A percentile compares a stretch with the other conserved stretches of the same genome.
phyloP scores from a whole-genome alignment of 2,113 vertebrate species.

The Callithrix jacchus region DNA sequence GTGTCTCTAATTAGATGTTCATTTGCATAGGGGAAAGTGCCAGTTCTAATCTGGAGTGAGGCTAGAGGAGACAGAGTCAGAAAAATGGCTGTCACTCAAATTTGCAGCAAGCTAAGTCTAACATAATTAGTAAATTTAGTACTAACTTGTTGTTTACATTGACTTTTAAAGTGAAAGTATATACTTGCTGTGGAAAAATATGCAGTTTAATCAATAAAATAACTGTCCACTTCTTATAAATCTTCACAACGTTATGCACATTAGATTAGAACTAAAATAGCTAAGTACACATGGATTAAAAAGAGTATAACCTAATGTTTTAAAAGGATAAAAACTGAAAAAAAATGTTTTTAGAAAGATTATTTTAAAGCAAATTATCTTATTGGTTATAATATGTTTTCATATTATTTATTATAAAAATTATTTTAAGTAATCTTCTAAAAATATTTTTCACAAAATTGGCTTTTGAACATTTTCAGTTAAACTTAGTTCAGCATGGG shows the following conservation, averaged over 20 bases:
- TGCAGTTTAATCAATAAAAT: constrained; percentile 40
- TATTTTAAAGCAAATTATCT: neutral
- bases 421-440: neutral
- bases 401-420: neutral
- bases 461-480: neutral
- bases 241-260: neutral
- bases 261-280: neutral
- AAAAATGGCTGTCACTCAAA: constrained; percentile 80
- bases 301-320: neutral
- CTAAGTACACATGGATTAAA: neutral
- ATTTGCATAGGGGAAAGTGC: constrained; percentile 85
- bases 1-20: constrained; percentile 89
- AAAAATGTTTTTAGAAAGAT: neutral
- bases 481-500: neutral
- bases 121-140: constrained; percentile 56
- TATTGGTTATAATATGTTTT: neutral
- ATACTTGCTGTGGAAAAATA: neutral
- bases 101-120: constrained; percentile 59
- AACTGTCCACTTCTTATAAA: neutral
- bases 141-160: constrained; percentile 47
- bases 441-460: neutral
- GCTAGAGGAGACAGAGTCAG: constrained; percentile 46
- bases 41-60: constrained; percentile 80
- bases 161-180: constrained; percentile 52
- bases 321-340: neutral